Evolutionary conservation across 2,797 vertebrate species (phyloP), one percentile per base, ranked within the genome.

Genomic region (Anabacerthia variegaticeps): DNA sequence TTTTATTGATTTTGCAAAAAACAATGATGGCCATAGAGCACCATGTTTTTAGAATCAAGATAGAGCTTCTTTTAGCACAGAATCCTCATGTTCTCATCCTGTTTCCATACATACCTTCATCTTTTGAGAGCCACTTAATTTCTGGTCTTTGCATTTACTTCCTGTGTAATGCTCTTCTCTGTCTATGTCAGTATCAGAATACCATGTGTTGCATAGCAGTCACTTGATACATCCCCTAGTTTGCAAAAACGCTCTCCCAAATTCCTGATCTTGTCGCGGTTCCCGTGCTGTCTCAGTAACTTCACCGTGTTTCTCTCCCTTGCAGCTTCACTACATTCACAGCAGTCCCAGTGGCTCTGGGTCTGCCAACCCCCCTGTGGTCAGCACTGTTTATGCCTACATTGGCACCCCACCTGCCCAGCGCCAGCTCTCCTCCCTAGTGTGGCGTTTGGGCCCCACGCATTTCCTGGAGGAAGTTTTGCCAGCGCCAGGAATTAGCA

Each of bases 401-500:
- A 74, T 99, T 4, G 99, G 99, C 36, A 99, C 99, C 0, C 99
- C 99, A 0, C 99, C 99, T 0, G 99, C 99, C 2, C 99, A 99
- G 86, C 98, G 99, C 46, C 99, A 99, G 96, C 95, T 99, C 32
- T 99, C 99, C 10, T 98, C 98, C 1, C 89, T 99, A 79, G 99
- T 99, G 83, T 99, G 99, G 99, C 99, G 99, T 9, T 97, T 99
- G 74, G 99, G 99, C 26, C 99, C 99, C 68, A 99, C 98, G 0
- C 99, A 99, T 94, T 99, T 99, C 97, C 97, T 99, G 96, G 99
- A 99, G 98, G 99, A 99, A 93, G 99, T 99, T 71, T 98, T 99
- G 77, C 98, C 99, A 7, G 98, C 98, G 80, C 89, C 98, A 15
- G 99, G 98, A 23, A 96, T 99, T 30, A 98, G 98, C 36, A 98